Evolutionary conservation across 2,797 vertebrate species (phyloP).

Genomic region (Enteromius paludinosus): DNA sequence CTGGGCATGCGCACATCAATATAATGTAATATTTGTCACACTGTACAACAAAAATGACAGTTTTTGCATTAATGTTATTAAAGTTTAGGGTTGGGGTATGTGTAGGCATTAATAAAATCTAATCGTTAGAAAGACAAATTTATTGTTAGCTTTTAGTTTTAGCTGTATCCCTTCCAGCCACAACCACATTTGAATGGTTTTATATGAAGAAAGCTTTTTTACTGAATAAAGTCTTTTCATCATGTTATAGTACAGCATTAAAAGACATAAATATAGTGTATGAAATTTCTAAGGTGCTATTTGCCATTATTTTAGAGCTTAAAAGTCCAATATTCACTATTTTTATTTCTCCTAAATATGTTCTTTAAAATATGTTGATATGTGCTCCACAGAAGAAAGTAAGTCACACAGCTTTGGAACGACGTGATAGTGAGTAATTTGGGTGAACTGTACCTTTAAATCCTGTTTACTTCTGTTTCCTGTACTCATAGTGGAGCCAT

Average conservation of each 20-base stretch:
- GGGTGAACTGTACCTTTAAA: constrained; percentile 8
- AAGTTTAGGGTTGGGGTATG: too few relatives aligned
- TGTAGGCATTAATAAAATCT: too few relatives aligned
- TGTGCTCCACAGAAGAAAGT: neutral
- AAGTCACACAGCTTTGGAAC: neutral
- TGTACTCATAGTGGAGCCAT: neutral
- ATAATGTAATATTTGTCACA: neutral
- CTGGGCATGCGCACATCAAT: neutral
- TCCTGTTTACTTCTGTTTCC: constrained; percentile 29
- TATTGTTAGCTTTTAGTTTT: too few relatives aligned
- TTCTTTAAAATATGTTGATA: neutral
- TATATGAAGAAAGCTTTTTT: neutral
- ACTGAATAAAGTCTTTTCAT: neutral
- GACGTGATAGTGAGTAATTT: neutral
- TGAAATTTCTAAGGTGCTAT: too few relatives aligned
- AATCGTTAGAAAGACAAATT: too few relatives aligned
- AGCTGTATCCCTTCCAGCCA: too few relatives aligned
- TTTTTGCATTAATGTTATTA: too few relatives aligned
- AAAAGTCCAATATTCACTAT: neutral
- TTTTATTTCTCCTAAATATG: neutral
- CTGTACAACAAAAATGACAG: too few relatives aligned
- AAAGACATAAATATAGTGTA: too few relatives aligned
- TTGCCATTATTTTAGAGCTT: neutral
- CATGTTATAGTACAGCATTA: neutral
- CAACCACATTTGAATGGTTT: too few relatives aligned